Evolutionary conservation across 2,113 vertebrate species (phyloP), one percentile per base, ranked within the genome.

Genomic region (Arvicanthis niloticus): DNA sequence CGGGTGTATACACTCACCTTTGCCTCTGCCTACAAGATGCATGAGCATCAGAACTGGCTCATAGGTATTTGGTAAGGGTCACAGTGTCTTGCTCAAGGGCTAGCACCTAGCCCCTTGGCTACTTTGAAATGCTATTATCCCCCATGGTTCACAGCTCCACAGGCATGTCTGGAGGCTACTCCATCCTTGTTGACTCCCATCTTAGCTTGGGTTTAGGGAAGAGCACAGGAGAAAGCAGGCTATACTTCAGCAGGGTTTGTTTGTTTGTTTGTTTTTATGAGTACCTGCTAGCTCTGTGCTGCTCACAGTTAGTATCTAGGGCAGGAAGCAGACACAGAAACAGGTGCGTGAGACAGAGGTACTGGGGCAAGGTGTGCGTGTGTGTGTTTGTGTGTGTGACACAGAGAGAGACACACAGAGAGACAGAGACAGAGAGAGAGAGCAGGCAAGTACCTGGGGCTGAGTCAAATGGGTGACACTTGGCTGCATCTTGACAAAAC

Each of bases 391-490:
- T 40, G n/a, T 40, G 72, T 22, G 2, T 7, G 0, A 1, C 31
- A 3, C 4, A 48, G 45, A 22, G 4, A 6, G 17, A 60, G 2
- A 6, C 8, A 10, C 10, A 62, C 1, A 34, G 45, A 37, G 5
- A 13, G 19, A 72, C 1, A n/a, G 8, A 17, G 85, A 53, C 26
- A 48, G 0, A 1, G 37, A 11, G 65, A 5, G 10, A 10, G 65
- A 4, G 45, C 45, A 45, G 45, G 11, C 4, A 13, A 13, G 34
- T 0, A 3, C 70, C 3, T 31, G 6, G 67, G 42, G 37, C 53
- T 34, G 42, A 56, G 51, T 45, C 80, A 62, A 21, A 45, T 40
- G 65, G 9, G 70, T 42, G 21, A 67, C n/a, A 15, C 60, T 9
- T 24, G 53, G 53, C 42, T 67, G 15, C 67, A 31, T 65, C 75